Base-by-base conservation (phyloP, 37 sponge, comb jelly and placozoan genomes). In the Chondrosia reniformis region DNA sequence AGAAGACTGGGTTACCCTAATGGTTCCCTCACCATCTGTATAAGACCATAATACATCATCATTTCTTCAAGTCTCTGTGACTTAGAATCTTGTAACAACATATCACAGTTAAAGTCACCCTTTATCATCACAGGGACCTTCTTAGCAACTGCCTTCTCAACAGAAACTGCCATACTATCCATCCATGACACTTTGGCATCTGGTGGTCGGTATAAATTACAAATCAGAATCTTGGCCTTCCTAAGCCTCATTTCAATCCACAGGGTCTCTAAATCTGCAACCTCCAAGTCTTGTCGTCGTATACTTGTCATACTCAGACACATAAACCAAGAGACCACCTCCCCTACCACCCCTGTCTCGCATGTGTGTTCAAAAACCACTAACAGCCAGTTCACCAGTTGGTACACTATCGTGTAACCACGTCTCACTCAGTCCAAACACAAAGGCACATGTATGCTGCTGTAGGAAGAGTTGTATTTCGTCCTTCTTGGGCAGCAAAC, bases 211-310 rank as follows among this genome's bases (percentile, higher is more conserved):
- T 49, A 49, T 15, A 49, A n/a, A 59, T 78, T 78, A 4, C 79
- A 57, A 3, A 78, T 31, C 3, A 59, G 21, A 3, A 78, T 2
- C 63, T 32, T 22, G 32, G 33, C 33, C 34, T 78, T 78, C 2
- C 39, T 62, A 10, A 58, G 12, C 41, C 36, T 78, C 63, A 78
- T 63, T 27, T 78, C 63, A 59, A 78, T 59, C 79, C 79, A 78
- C 37, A 78, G 10, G 37, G 41, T 31, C 64, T 78, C 79, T 21
- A 78, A 34, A 2, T 40, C 64, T 25, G 7, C 24, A 8, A 37
- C 63, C 79, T 78, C 79, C 19, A 78, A 33, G 28, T 78, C 79
- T 1, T 24, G 0, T 46, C 79, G 22, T 37, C 79, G 10, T 3
- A 78, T 31, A 6, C 45, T 40, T n/a, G 32, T 78, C 63, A 78